These are phyloP conservation scores for Plusia festucae DNA, from an alignment of 2,888 invertebrate genomes.

Conservation along the genomic window DNA sequence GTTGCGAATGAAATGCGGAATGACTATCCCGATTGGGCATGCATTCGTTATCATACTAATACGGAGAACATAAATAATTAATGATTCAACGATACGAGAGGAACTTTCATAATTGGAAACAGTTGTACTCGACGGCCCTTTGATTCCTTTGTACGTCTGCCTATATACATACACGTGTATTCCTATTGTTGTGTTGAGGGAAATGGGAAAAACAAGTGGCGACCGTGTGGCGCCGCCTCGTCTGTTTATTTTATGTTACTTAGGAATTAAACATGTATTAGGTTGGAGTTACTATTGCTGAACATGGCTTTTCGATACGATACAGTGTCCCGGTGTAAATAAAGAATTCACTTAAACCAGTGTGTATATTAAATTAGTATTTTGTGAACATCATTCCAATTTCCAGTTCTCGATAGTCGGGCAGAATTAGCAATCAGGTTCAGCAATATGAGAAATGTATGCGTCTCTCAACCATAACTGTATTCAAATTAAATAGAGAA, in stretches of 20 bases:
- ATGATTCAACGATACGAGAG: conserved; percentile 54
- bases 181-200: conserved; percentile 23
- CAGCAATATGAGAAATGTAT: neutral
- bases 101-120: conserved; percentile 55
- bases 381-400: neutral
- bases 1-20: conserved; percentile 51
- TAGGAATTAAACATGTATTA: conserved; percentile 26
- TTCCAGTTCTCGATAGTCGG: conserved; percentile 1
- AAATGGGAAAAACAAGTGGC: conserved; percentile 41
- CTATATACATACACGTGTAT: too few species aligned
- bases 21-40: conserved; percentile 59
- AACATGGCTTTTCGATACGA: neutral
- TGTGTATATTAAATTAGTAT: neutral
- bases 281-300: conserved; percentile 9
- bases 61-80: conserved; percentile 63
- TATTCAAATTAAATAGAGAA: neutral
- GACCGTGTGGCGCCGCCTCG: conserved; percentile 48
- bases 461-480: conserved; percentile 1
- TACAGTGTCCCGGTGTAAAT: neutral
- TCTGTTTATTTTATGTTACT: conserved; percentile 35
- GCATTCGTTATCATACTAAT: conserved; percentile 74
- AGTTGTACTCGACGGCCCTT: conserved; percentile 51
- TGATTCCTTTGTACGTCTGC: conserved; percentile 34
- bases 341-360: neutral
- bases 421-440: neutral